These are phyloP conservation scores for Cheilinus undulatus DNA, from an alignment of 2,113 vertebrate species.

Conservation along the genomic window DNA sequence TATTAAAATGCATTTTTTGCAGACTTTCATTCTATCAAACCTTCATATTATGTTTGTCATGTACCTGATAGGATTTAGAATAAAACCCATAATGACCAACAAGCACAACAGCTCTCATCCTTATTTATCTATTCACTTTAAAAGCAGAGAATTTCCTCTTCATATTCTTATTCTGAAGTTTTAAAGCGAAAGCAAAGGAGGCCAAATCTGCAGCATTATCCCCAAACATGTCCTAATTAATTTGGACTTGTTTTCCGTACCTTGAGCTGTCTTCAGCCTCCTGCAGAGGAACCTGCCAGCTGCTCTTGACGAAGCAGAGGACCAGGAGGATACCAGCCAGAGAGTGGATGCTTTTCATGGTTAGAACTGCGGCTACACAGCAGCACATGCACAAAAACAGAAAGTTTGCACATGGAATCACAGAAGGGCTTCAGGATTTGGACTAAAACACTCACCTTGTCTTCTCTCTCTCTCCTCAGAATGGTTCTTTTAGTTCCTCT, in stretches of 20 bases:
- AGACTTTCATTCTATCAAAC: no score
- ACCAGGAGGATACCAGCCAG: slow-evolving; percentile 87
- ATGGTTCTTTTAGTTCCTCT: slow-evolving; percentile 41
- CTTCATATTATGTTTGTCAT: no score
- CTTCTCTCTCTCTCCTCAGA: slow-evolving; percentile 24
- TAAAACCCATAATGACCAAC: no score
- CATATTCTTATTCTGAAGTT: no score
- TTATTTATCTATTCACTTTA: no score
- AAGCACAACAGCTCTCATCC: no score
- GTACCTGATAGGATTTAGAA: no score
- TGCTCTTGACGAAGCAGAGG: slow-evolving; percentile 86
- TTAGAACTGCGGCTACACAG: slow-evolving; percentile 52
- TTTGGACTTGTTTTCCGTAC: slow-evolving; percentile 72
- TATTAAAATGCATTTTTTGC: no score
- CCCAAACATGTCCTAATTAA: neutral
- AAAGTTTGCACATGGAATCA: neutral
- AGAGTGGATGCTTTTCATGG: slow-evolving; percentile 89
- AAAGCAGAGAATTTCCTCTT: no score
- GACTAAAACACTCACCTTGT: slow-evolving; percentile 60
- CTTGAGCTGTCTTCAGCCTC: slow-evolving; percentile 87
- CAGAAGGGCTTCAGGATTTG: neutral
- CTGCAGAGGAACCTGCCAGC: slow-evolving; percentile 89
- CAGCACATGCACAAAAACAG: slow-evolving; percentile 14
- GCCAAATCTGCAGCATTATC: no score
- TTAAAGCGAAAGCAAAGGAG: no score